phyloP scores from a whole-genome alignment of 2,797 vertebrate genomes.

The Varecia variegata region DNA sequence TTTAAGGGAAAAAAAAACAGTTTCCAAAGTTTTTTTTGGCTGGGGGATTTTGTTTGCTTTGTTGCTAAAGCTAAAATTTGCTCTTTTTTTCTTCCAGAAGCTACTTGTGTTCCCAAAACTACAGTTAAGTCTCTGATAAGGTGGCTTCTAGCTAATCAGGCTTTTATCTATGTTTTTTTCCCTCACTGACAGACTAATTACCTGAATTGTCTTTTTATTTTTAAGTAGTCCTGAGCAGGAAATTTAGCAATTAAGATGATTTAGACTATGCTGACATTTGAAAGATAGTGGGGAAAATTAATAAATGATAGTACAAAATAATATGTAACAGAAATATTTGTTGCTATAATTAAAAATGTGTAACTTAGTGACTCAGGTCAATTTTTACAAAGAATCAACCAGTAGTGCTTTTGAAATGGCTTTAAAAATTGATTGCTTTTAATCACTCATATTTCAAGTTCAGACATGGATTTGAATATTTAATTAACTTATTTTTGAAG shows the following conservation, averaged over 20 bases:
- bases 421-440: slow-evolving; percentile 62
- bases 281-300: slow-evolving; percentile 66
- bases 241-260: slow-evolving; percentile 79
- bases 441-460: slow-evolving; percentile 61
- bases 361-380: slow-evolving; percentile 50
- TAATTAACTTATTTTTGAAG: slow-evolving; percentile 68
- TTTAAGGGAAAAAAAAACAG: neutral
- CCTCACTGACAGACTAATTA: slow-evolving; percentile 76
- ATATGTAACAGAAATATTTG: slow-evolving; percentile 58
- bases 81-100: neutral
- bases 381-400: slow-evolving; percentile 55
- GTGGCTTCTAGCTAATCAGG: slow-evolving; percentile 62
- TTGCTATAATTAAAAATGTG: slow-evolving; percentile 65
- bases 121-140: slow-evolving; percentile 54
- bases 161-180: slow-evolving; percentile 73
- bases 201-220: slow-evolving; percentile 76
- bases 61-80: slow-evolving; percentile 33
- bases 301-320: slow-evolving; percentile 66
- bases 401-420: slow-evolving; percentile 34
- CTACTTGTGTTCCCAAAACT: slow-evolving; percentile 56
- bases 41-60: slow-evolving; percentile 34
- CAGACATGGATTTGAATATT: slow-evolving; percentile 58
- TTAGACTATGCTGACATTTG: slow-evolving; percentile 70
- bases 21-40: neutral
- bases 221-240: slow-evolving; percentile 72